These are phyloP conservation scores for Theocolax elegans DNA, from an alignment of 1,140 invertebrate species.

Conservation along the genomic window DNA sequence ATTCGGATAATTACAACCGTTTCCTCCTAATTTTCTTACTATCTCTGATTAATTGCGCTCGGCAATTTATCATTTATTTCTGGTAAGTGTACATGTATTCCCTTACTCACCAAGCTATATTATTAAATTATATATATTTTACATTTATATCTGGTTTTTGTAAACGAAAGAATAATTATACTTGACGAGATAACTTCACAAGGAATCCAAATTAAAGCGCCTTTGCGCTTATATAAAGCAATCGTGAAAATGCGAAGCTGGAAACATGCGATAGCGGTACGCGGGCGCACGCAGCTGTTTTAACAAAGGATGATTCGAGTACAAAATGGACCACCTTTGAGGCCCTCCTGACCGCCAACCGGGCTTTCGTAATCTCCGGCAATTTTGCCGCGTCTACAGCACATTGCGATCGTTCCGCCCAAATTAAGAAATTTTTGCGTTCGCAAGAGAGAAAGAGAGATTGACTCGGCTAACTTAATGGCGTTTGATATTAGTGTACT, in stretches of 20 bases:
- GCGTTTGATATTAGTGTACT: neutral
- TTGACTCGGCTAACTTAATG: constrained; percentile 3
- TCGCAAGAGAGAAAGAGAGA: neutral
- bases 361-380: constrained; percentile 42
- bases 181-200: neutral
- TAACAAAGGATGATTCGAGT: constrained; percentile 50
- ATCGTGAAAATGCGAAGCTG: neutral
- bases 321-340: constrained; percentile 54
- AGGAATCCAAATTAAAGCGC: constrained; percentile 59
- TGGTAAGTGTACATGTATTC: too few relatives aligned
- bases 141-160: too few relatives aligned
- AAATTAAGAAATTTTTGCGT: constrained; percentile 57
- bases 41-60: too few relatives aligned
- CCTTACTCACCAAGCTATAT: too few relatives aligned
- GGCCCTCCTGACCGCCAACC: neutral
- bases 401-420: constrained; percentile 43
- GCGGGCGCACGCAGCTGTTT: neutral
- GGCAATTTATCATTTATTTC: too few relatives aligned
- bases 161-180: too few relatives aligned
- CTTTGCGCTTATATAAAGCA: constrained; percentile 15
- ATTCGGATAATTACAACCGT: too few relatives aligned
- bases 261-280: constrained; percentile 45
- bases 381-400: constrained; percentile 31
- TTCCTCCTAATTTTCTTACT: too few relatives aligned
- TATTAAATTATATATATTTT: too few relatives aligned